These are phyloP conservation scores for Eupithecia subfuscata DNA, from an alignment of 2,888 invertebrate species.

Conservation along the genomic window DNA sequence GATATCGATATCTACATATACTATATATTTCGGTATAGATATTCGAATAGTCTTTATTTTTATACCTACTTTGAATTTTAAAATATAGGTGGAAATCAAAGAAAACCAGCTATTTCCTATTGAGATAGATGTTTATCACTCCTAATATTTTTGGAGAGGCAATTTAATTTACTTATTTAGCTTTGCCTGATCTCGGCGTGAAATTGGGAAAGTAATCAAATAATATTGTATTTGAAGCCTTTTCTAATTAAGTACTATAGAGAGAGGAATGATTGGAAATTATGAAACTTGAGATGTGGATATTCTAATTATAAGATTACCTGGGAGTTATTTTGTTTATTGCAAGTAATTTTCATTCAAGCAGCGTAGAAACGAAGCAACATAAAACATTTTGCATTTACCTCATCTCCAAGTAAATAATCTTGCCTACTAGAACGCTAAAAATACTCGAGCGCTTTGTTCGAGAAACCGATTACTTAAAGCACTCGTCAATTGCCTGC, in stretches of 20 bases:
- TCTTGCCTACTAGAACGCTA: not conserved
- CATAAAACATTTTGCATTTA: not conserved
- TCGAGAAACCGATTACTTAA: not conserved
- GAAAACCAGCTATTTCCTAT: not conserved
- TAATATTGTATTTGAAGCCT: not conserved
- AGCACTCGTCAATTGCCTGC: not conserved
- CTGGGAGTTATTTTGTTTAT: not conserved
- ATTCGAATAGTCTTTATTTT: too few relatives aligned
- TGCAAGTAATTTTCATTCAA: too few relatives aligned
- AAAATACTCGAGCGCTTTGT: not conserved
- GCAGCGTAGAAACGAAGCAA: not conserved
- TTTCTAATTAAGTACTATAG: not conserved
- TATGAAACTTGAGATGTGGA: not conserved
- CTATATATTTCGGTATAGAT: too few relatives aligned
- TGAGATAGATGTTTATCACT: not conserved
- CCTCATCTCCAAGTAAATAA: not conserved
- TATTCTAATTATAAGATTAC: not conserved
- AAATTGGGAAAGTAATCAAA: not conserved
- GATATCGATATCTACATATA: too few relatives aligned
- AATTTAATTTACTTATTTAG: not conserved
- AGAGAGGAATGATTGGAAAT: not conserved
- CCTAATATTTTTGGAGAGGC: not conserved
- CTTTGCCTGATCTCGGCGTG: not conserved
- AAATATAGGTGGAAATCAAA: not conserved
- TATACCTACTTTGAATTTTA: too few relatives aligned